Base-by-base conservation (phyloP, 2,888 invertebrate genomes). In the Parascotia fuliginaria region DNA sequence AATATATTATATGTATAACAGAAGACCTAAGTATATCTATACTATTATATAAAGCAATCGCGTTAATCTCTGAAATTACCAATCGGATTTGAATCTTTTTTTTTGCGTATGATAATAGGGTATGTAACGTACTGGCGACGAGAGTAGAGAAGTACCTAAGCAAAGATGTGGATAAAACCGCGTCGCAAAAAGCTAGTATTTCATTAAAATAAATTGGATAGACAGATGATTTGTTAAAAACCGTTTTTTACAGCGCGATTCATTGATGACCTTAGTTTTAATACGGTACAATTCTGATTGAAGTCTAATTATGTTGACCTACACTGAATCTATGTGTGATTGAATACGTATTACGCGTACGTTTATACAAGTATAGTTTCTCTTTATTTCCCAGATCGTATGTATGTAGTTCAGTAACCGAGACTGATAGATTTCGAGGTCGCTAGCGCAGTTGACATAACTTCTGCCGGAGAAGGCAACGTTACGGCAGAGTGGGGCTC, bases 401-500 rank as follows among this genome's bases (percentile, higher is more conserved):
- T 38, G 45, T 34, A 56, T 51, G 45, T 55, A 52, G 50, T 36
- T 58, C 54, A 55, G 45, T 41, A 53, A 54, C 37, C 36, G 47
- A 59, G 54, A 42, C 48, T 38, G 53, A 51, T 51, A 58, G 45
- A 31, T 57, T 60, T 60, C 47, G 56, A 55, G 68, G 57, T 58
- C 46, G 59, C 60, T 42, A 50, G 54, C 46, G 51, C 36, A 60
- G 57, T 61, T 70, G 62, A 68, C 60, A 71, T 65, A 65, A 61
- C 54, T 60, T 56, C 46, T 60, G 55, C 45, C 61, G 55, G 57
- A 62, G 60, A 60, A 61, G 60, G 61, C 62, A 64, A 64, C 59
- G 64, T 65, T 67, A 68, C 66, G 60, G 43, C 65, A 64, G 59
- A 70, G 70, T 61, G 70, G 57, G 62, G 65, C 62, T 58, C 46